Evolutionary conservation across 1,140 invertebrate species (phyloP).

Genomic region (Ladona fulva): DNA sequence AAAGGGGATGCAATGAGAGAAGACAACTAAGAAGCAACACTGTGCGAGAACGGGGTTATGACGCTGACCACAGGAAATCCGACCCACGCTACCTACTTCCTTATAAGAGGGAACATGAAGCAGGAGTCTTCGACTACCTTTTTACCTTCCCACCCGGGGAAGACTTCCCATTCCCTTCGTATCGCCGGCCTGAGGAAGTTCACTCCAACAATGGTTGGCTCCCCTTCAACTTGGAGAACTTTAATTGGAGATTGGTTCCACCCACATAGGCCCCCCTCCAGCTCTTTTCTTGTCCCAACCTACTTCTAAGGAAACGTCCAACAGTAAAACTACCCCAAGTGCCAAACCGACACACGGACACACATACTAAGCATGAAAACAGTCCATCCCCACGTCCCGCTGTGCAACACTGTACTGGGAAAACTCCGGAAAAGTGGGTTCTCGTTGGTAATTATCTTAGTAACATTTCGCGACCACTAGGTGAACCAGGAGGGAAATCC

Average conservation of each 20-base stretch:
- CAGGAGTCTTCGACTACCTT: not conserved
- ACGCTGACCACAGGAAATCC: not conserved
- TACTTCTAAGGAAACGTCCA: not conserved
- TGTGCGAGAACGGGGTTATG: not conserved
- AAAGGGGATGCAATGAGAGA: not conserved
- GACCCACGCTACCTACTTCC: not conserved
- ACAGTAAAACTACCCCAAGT: not conserved
- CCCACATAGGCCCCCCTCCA: not conserved
- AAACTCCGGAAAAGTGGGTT: no score
- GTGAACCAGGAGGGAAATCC: no score
- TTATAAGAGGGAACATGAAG: not conserved
- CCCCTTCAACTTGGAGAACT: not conserved
- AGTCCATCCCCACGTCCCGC: not conserved
- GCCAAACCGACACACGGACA: not conserved
- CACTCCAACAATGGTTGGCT: not conserved
- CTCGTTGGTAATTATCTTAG: no score
- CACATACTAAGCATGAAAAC: not conserved
- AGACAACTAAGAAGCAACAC: not conserved
- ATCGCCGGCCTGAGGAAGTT: not conserved
- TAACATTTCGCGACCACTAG: no score
- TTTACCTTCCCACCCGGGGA: not conserved
- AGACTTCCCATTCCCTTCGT: no score
- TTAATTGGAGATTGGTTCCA: conserved; percentile 3
- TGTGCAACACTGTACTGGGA: not conserved
- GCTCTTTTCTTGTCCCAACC: not conserved